These are phyloP conservation scores for Acipenser ruthenus DNA, from an alignment of 2,797 vertebrate genomes.

Conservation along the genomic window DNA sequence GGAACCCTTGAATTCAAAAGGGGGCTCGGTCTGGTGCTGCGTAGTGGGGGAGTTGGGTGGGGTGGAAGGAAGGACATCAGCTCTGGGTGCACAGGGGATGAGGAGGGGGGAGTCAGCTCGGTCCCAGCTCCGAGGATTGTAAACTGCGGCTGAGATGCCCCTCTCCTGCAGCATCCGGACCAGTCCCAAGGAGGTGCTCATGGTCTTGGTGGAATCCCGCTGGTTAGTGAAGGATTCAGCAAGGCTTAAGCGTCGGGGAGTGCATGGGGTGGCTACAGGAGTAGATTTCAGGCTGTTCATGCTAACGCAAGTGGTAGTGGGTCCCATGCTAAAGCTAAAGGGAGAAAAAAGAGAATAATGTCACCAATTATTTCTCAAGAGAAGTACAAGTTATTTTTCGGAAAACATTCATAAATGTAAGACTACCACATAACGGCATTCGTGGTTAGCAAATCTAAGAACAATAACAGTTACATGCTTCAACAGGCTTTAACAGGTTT, in stretches of 20 bases:
- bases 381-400: neutral
- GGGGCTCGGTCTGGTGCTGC: constrained; percentile 37
- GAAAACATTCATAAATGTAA: no score
- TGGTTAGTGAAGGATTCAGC: constrained; percentile 90
- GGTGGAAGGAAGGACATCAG: constrained; percentile 63
- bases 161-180: constrained; percentile 83
- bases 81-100: constrained; percentile 40
- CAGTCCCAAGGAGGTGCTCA: constrained; percentile 89
- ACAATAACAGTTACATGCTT: no score
- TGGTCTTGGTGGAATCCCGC: constrained; percentile 89
- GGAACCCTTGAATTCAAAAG: constrained; percentile 81
- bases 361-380: neutral
- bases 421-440: no score
- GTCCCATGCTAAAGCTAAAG: constrained; percentile 60
- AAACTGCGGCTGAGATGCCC: constrained; percentile 88
- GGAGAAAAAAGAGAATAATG: neutral
- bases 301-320: constrained; percentile 53
- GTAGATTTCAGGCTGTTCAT: constrained; percentile 68
- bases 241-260: constrained; percentile 83
- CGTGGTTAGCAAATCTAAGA: no score
- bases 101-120: constrained; percentile 50
- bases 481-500: no score
- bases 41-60: constrained; percentile 76
- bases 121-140: constrained; percentile 86
- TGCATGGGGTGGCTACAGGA: constrained; percentile 81